Conservation (phyloP, 2,888 invertebrate genomes). For the Serrognathus titanus region DNA sequence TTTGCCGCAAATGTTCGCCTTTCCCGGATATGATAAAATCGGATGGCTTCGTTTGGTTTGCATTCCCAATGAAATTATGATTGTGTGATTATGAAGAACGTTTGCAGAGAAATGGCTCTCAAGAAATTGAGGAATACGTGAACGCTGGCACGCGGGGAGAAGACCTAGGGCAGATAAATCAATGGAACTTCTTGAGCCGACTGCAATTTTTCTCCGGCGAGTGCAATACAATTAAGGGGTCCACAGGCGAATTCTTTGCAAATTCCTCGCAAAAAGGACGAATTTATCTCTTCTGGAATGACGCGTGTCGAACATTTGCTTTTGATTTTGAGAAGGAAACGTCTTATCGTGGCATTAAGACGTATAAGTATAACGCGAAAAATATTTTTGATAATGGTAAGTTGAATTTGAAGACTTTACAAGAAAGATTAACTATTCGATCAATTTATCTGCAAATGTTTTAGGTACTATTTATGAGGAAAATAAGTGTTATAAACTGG, state of each 20-base stretch:
- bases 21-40: not conserved
- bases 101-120: slow-evolving; percentile 71
- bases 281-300: slow-evolving; percentile 66
- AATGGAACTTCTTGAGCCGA: slow-evolving; percentile 67
- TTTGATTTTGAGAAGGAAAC: slow-evolving; percentile 61
- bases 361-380: slow-evolving; percentile 65
- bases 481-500: slow-evolving; percentile 72
- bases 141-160: slow-evolving; percentile 73
- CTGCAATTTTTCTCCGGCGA: slow-evolving; percentile 53
- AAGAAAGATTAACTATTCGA: too few species aligned
- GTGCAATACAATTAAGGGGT: slow-evolving; percentile 65
- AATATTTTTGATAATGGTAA: slow-evolving; percentile 57
- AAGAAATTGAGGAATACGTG: slow-evolving; percentile 68
- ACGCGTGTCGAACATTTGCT: slow-evolving; percentile 70
- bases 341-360: slow-evolving; percentile 56
- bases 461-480: slow-evolving; percentile 57
- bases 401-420: slow-evolving; percentile 26
- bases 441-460: slow-evolving; percentile 19
- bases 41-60: not conserved
- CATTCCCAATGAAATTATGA: slow-evolving; percentile 18
- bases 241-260: slow-evolving; percentile 78
- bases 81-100: not conserved
- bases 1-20: not conserved
- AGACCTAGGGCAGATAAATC: slow-evolving; percentile 66
- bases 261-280: slow-evolving; percentile 58